Base-by-base conservation (phyloP, 1,140 invertebrate genomes). In the Aphaenogaster ashmeadi region DNA sequence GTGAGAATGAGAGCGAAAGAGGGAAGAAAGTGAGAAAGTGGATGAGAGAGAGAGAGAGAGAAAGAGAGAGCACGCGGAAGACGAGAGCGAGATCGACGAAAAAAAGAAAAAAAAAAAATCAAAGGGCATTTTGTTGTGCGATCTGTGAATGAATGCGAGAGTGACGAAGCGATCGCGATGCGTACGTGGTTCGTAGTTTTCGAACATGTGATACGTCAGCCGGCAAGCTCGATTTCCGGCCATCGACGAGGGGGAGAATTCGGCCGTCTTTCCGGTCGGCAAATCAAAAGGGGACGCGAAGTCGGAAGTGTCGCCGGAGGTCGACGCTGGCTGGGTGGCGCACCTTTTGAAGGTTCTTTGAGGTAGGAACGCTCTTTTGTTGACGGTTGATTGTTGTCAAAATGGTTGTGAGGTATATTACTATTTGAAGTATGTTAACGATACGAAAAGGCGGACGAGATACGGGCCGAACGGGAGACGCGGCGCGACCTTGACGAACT, bases 361-460 rank as follows among this genome's bases (percentile, higher is more conserved):
- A 93, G 86, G 88, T 92, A 41, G 92, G 93, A 88, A 93, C 89
- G 89, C 89, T 94, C 91, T 94, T 94, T 94, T 95, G 93, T 95
- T 95, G 91, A 94, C 93, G 91, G 89, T 95, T 95, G 92, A 95
- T 95, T 95, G 93, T 95, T 95, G 94, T 95, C 93, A 94, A 95
- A 94, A 94, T 95, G 94, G 94, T 95, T 95, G 94, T 95, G 94
- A 95, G 92, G 92, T 95, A 84, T 95, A 93, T 93, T 93, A 92
- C 90, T 92, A 94, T 93, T 93, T 93, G 89, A 95, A 94, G 92
- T 94, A 93, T 93, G 91, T 94, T 94, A 89, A 90, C 86, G 91
- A 90, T 91, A 88, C 89, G 86, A 86, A 47, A 60, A 77, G 52
- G 52, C 52, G 54, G 27, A 50, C 58, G 83, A 27, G 27, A 81